Conservation (phyloP, 2,113 vertebrate species). For the Podilymbus podiceps region DNA sequence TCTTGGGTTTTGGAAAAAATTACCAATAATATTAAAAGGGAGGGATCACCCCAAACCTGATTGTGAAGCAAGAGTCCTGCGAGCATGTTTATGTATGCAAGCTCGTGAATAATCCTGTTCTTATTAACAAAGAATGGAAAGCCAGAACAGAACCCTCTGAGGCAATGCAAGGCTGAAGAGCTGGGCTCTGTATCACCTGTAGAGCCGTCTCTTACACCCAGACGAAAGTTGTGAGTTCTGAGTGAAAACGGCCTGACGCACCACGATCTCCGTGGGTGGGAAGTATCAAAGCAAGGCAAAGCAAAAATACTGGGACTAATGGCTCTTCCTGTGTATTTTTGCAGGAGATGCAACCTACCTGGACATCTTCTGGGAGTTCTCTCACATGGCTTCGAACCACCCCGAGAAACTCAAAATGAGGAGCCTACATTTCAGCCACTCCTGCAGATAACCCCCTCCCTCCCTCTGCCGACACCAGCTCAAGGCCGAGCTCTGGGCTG, state of each 20-base stretch:
- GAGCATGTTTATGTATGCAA: neutral
- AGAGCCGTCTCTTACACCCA: neutral
- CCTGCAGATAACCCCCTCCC: slow-evolving; percentile 73
- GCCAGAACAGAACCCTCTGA: neutral
- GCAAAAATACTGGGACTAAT: neutral
- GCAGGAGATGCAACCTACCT: slow-evolving; percentile 86
- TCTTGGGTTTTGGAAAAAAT: neutral
- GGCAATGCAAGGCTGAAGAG: neutral
- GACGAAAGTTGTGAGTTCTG: neutral
- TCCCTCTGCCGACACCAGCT: neutral
- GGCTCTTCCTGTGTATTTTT: slow-evolving; percentile 41
- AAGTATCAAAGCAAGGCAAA: neutral
- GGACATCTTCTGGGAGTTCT: slow-evolving; percentile 89
- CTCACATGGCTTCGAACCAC: slow-evolving; percentile 89
- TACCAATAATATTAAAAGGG: neutral
- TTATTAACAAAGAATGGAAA: neutral
- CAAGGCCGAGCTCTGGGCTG: neutral
- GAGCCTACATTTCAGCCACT: slow-evolving; percentile 83
- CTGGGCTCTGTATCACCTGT: neutral
- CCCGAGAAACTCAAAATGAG: slow-evolving; percentile 84
- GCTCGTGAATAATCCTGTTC: neutral
- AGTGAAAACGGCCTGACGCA: neutral
- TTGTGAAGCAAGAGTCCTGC: neutral
- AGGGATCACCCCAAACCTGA: neutral
- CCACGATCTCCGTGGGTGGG: neutral